Conservation (phyloP, 2,113 vertebrate genomes). For the Callipepla squamata region DNA sequence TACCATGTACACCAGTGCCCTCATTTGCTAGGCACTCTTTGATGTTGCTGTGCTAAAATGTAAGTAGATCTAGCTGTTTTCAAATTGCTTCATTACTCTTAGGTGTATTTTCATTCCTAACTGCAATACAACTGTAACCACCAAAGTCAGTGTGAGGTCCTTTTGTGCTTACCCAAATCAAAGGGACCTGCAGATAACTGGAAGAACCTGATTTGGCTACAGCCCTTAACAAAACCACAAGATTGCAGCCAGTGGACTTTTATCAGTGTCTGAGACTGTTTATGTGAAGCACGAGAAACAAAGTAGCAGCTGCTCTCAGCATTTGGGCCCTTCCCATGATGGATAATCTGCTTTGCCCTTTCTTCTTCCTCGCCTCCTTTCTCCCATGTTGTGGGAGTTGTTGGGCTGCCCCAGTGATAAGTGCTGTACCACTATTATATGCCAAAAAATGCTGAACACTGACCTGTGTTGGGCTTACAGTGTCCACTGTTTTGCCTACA, state of each 20-base stretch:
- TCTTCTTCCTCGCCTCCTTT: neutral
- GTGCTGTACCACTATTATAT: neutral
- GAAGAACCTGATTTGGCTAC: neutral
- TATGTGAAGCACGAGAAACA: neutral
- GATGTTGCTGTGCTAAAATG: neutral
- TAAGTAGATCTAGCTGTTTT: neutral
- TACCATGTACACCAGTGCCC: neutral
- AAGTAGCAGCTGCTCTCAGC: neutral
- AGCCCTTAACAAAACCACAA: neutral
- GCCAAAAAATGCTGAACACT: neutral
- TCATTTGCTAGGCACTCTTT: neutral
- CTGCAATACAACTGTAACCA: neutral
- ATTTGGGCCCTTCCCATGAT: neutral
- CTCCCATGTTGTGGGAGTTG: neutral
- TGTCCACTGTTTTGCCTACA: constrained; percentile 39
- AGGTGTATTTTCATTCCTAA: neutral
- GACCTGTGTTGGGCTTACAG: neutral
- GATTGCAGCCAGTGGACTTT: neutral
- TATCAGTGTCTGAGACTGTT: neutral
- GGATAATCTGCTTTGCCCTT: neutral
- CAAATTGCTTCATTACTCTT: neutral
- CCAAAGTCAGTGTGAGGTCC: neutral
- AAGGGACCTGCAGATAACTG: neutral
- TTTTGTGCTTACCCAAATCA: neutral
- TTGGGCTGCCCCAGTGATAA: neutral